Percentiles rank a stretch among this genome's conserved stretches.
Evolutionary conservation across 2,113 vertebrate genomes (phyloP).

Genomic region (Varanus komodoensis): DNA sequence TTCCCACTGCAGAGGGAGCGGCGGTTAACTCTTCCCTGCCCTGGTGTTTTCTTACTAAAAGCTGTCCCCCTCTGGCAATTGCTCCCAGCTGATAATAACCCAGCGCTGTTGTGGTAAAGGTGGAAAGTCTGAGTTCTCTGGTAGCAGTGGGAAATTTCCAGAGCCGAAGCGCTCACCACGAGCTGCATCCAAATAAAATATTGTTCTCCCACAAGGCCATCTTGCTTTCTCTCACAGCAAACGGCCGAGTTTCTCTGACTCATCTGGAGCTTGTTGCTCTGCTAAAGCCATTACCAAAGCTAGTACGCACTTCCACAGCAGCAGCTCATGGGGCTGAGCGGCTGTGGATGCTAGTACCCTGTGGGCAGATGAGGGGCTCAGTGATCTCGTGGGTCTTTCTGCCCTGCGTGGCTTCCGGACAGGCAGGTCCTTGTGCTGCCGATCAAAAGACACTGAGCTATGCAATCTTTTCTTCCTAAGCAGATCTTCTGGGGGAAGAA

Average conservation of each 20-base stretch:
- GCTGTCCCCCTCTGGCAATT: not conserved
- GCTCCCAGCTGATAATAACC: not conserved
- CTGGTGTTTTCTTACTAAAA: not conserved
- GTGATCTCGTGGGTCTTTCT: not conserved
- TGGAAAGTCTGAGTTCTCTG: not conserved
- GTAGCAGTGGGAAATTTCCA: not conserved
- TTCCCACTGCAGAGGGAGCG: not conserved
- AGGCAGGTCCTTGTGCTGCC: too few relatives aligned
- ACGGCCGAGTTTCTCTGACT: not conserved
- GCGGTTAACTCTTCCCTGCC: not conserved
- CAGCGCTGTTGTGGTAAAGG: not conserved
- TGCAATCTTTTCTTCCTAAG: too few relatives aligned
- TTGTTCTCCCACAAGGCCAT: not conserved
- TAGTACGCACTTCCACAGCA: not conserved
- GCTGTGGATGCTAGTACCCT: not conserved
- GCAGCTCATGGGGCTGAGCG: not conserved
- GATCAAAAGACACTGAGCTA: too few relatives aligned
- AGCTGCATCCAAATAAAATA: not conserved
- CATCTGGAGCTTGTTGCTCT: not conserved
- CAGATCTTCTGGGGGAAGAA: too few relatives aligned
- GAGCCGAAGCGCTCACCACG: not conserved
- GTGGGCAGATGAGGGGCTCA: not conserved
- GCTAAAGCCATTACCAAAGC: not conserved
- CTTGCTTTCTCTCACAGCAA: not conserved
- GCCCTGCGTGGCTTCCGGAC: not conserved